phyloP scores from a whole-genome alignment of 1,140 invertebrate species.

The Drosophila repleta region DNA sequence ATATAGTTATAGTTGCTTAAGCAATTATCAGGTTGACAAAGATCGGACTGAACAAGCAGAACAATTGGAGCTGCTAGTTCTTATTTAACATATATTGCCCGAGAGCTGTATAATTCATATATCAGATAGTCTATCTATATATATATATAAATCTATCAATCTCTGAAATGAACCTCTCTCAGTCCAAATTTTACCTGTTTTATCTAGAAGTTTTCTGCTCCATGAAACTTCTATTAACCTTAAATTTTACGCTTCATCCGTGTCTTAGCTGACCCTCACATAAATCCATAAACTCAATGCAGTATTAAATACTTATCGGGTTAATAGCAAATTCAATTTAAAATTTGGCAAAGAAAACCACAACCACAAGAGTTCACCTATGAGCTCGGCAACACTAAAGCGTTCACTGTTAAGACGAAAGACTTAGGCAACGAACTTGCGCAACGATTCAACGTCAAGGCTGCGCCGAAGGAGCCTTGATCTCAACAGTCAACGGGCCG shows the following conservation, averaged over 20 bases:
- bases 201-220: neutral
- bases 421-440: conserved; percentile 45
- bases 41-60: too few species aligned
- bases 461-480: conserved; percentile 62
- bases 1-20: too few species aligned
- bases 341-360: neutral
- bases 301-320: neutral
- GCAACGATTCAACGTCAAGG: conserved; percentile 74
- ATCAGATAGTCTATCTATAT: too few species aligned
- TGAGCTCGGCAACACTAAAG: conserved; percentile 13
- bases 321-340: neutral
- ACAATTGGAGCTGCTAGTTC: too few species aligned
- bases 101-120: too few species aligned
- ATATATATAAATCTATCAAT: too few species aligned
- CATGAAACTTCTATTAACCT: neutral
- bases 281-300: neutral
- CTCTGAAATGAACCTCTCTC: too few species aligned
- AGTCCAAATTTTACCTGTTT: neutral
- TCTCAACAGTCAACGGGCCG: conserved; percentile 57
- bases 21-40: neutral
- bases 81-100: too few species aligned
- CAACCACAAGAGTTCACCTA: conserved; percentile 11
- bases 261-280: neutral
- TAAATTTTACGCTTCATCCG: neutral
- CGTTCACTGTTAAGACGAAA: conserved; percentile 30